Evolutionary conservation across 1,140 invertebrate genomes (phyloP).

Genomic region (Cylas formicarius): DNA sequence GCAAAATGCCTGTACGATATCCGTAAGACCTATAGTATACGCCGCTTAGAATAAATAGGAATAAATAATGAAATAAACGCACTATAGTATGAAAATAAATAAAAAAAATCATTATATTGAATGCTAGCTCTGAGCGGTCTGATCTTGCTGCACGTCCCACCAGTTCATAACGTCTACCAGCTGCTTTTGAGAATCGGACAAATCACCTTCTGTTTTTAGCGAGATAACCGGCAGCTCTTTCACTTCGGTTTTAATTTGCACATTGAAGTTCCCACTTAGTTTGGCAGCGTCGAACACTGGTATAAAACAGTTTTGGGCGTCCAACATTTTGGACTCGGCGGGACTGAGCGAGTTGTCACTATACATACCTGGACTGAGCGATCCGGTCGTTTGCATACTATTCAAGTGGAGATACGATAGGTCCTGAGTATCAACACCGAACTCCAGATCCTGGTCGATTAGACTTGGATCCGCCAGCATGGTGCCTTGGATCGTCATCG

Average conservation of each 20-base stretch:
- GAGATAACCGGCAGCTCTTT: constrained; percentile 33
- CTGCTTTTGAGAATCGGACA: constrained; percentile 40
- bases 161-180: constrained; percentile 46
- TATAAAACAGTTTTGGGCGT: constrained; percentile 28
- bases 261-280: constrained; percentile 19
- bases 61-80: constrained; percentile 1
- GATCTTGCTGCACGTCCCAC: constrained; percentile 45
- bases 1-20: too few species aligned
- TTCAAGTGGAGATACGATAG: constrained; percentile 30
- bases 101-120: not conserved
- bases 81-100: constrained; percentile 3
- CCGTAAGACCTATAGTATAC: too few species aligned
- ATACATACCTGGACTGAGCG: constrained; percentile 37
- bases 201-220: constrained; percentile 30
- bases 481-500: constrained; percentile 30
- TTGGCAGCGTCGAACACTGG: constrained; percentile 28
- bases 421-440: constrained; percentile 28
- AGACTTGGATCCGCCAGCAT: constrained; percentile 26
- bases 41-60: not conserved
- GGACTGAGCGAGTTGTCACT: constrained; percentile 39
- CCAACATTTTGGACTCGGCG: constrained; percentile 3
- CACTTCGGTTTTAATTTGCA: constrained; percentile 26
- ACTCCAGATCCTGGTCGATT: constrained; percentile 29
- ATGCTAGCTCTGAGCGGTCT: constrained; percentile 11
- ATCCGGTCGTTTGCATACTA: constrained; percentile 32